A percentile compares a stretch with the other conserved stretches of the same genome.
Conservation (phyloP, 2,113 vertebrate genomes). For the Microcebus tavaratra region DNA sequence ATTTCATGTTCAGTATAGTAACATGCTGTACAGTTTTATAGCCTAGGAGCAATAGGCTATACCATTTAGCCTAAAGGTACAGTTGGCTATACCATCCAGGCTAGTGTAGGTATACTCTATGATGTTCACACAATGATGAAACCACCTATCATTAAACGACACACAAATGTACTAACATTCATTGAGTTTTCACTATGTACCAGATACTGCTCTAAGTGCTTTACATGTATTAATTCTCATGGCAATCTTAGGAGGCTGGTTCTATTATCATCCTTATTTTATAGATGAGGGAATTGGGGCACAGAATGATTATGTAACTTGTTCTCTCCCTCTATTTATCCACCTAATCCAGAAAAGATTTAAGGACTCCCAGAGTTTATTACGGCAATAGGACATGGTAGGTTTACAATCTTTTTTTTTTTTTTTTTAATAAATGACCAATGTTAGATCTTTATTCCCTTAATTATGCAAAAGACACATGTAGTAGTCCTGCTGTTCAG, state of each 20-base stretch:
- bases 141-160: neutral
- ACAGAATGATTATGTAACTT: neutral
- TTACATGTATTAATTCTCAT: constrained; percentile 17
- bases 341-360: neutral
- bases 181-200: neutral
- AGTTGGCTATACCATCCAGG: neutral
- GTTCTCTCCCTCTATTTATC: neutral
- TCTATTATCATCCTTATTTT: neutral
- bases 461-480: constrained; percentile 11
- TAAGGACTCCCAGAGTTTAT: neutral
- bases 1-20: too few species aligned
- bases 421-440: constrained; percentile 8
- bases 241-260: neutral
- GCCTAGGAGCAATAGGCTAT: too few species aligned
- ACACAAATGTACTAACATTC: neutral
- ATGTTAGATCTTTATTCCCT: constrained; percentile 10
- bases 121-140: neutral
- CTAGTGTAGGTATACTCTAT: neutral
- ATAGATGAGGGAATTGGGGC: neutral
- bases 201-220: neutral
- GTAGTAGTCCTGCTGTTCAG: neutral
- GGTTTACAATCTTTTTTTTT: neutral
- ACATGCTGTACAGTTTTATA: too few species aligned
- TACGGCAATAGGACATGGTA: neutral
- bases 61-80: too few species aligned